Evolutionary conservation across 2,113 vertebrate genomes (phyloP).

Genomic region (Bostrychus sinensis): DNA sequence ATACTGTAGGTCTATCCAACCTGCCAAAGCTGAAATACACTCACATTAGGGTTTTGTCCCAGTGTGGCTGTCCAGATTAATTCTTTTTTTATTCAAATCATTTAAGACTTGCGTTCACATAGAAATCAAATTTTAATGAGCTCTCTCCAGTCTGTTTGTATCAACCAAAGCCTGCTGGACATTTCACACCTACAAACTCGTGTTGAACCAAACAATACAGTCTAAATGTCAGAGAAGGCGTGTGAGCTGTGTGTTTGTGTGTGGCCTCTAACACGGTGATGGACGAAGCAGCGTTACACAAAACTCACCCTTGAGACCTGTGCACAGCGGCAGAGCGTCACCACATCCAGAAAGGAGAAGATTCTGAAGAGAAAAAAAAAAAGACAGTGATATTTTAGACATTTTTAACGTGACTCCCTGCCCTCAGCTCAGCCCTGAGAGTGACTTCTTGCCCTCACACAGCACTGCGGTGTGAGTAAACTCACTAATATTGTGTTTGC

Average conservation of each 20-base stretch:
- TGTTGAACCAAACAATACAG: too few relatives aligned
- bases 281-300: constrained; percentile 64
- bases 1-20: too few relatives aligned
- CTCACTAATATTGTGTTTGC: constrained; percentile 35
- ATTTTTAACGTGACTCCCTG: constrained; percentile 20
- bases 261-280: neutral
- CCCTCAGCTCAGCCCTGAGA: constrained; percentile 13
- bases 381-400: constrained; percentile 61
- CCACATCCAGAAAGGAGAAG: constrained; percentile 99
- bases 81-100: too few relatives aligned
- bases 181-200: too few relatives aligned
- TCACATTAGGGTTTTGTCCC: too few relatives aligned
- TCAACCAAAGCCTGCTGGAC: too few relatives aligned
- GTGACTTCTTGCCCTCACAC: constrained; percentile 28
- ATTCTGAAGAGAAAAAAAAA: constrained; percentile 86
- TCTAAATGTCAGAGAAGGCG: neutral
- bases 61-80: too few relatives aligned
- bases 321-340: constrained; percentile 98
- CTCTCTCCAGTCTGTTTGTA: too few relatives aligned
- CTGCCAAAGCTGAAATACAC: too few relatives aligned
- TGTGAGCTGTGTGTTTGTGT: neutral
- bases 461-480: constrained; percentile 21
- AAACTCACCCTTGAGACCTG: constrained; percentile 97
- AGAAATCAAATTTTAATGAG: too few relatives aligned
- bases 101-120: too few relatives aligned